These are phyloP conservation scores for Drosophila yooni DNA, from an alignment of 2,888 invertebrate species.

Conservation along the genomic window DNA sequence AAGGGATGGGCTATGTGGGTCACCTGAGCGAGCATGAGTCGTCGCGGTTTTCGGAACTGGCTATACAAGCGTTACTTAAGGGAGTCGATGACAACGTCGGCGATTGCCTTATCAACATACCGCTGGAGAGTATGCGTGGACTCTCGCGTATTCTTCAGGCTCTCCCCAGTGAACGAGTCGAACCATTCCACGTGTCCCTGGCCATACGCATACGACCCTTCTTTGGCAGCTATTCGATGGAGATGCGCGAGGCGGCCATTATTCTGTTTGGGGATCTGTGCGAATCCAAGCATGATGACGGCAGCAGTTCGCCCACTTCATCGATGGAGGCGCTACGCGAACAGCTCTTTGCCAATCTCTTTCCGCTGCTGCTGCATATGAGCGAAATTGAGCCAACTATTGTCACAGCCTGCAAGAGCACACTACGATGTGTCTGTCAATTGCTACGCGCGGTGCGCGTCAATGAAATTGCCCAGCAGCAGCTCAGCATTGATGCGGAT, in stretches of 20 bases:
- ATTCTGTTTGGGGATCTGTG: slow-evolving; percentile 92
- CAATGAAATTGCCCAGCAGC: slow-evolving; percentile 91
- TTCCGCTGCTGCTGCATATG: slow-evolving; percentile 92
- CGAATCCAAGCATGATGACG: slow-evolving; percentile 81
- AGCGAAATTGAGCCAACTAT: slow-evolving; percentile 92
- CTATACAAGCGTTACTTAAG: slow-evolving; percentile 91
- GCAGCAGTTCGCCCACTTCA: slow-evolving; percentile 79
- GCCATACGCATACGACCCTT: slow-evolving; percentile 94
- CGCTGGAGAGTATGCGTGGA: slow-evolving; percentile 93
- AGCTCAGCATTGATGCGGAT: slow-evolving; percentile 89
- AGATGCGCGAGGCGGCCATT: slow-evolving; percentile 91
- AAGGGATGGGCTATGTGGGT: slow-evolving; percentile 85
- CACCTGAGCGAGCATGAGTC: slow-evolving; percentile 84
- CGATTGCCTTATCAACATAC: slow-evolving; percentile 87
- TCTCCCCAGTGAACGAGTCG: slow-evolving; percentile 87
- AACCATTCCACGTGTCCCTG: slow-evolving; percentile 88
- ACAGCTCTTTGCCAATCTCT: slow-evolving; percentile 92
- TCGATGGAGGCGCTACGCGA: slow-evolving; percentile 89
- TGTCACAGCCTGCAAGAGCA: slow-evolving; percentile 91
- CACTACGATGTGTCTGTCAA: slow-evolving; percentile 90
- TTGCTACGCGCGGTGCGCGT: slow-evolving; percentile 89
- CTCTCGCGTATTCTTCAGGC: slow-evolving; percentile 90
- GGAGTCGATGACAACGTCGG: slow-evolving; percentile 86
- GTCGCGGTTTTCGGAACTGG: slow-evolving; percentile 88
- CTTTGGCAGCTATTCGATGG: slow-evolving; percentile 92